phyloP scores from a whole-genome alignment of 1,140 invertebrate species.

The Drosophila yakuba region DNA sequence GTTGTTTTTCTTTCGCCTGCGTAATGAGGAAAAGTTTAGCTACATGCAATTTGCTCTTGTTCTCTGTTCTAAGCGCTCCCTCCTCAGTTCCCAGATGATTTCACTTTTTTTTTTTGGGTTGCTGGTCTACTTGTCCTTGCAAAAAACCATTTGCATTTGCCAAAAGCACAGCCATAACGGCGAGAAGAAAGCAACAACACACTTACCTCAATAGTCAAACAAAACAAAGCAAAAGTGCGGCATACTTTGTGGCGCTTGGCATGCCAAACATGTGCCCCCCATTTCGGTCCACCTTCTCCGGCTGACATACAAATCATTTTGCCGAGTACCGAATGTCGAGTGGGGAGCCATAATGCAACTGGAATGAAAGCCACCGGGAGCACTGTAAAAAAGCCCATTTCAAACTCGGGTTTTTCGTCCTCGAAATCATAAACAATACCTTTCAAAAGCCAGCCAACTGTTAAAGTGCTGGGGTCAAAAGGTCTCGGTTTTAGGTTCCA shows the following conservation, averaged over 20 bases:
- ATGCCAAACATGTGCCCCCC: conserved; percentile 62
- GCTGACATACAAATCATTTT: conserved; percentile 80
- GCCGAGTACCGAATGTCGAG: conserved; percentile 50
- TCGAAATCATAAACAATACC: neutral
- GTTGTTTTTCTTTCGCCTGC: conserved; percentile 47
- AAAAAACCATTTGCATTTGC: conserved; percentile 74
- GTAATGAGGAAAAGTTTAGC: conserved; percentile 54
- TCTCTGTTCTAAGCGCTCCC: conserved; percentile 1
- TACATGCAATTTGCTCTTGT: conserved; percentile 57
- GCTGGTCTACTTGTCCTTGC: conserved; percentile 68
- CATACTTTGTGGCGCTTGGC: conserved; percentile 71
- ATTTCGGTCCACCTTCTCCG: conserved; percentile 46
- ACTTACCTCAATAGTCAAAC: conserved; percentile 78
- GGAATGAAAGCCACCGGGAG: conserved; percentile 22
- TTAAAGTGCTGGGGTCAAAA: neutral
- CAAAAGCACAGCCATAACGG: conserved; percentile 61
- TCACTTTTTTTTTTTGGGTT: conserved; percentile 8
- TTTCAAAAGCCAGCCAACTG: neutral
- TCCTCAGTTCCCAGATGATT: conserved; percentile 6
- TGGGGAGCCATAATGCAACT: conserved; percentile 52
- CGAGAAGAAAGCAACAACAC: conserved; percentile 67
- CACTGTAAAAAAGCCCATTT: conserved; percentile 9
- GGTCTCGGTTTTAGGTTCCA: neutral
- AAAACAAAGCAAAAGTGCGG: conserved; percentile 72
- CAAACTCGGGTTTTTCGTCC: neutral